Base-by-base conservation (phyloP, 1,140 invertebrate species). In the Euura saliciscinereae region DNA sequence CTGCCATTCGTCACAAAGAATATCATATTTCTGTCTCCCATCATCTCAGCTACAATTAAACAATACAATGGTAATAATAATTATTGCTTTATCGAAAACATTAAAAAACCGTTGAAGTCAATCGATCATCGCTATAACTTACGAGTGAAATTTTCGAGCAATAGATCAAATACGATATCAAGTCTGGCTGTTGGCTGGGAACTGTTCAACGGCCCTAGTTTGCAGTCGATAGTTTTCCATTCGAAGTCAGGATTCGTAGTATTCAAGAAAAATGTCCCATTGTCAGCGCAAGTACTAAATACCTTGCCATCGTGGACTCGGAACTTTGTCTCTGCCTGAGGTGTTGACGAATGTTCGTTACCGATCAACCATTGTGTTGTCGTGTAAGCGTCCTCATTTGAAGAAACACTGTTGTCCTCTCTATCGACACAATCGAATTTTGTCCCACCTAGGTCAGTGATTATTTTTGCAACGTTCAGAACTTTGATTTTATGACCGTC, bases 191-290 rank as follows among this genome's bases (percentile, higher is more conserved):
- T 76, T 4, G 83, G 77, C 43, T 74, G 59, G 6, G 73, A 76
- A 70, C 71, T 78, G 43, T 59, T 6, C n/a, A 84, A 80, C 4
- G 81, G 77, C n/a, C 78, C 82, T 10, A 83, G 13, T 28, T 70
- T 64, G 64, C 84, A 86, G 10, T 68, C 73, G 43, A 85, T 69
- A 42, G 68, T 65, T 11, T 70, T 70, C 71, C 84, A 86, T 7
- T 70, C n/a, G 5, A 83, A 65, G 59, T 70, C 42, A 5, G 68
- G 44, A 74, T 77, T 79, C 3, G 78, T 71, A 72, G 83, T 85
- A 74, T 85, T 84, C 5, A 85, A 68, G 67, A 77, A 85, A 4
- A 84, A 51, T 45, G 80, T 80, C 69, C 79, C 76, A 70, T 82
- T 81, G 11, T 79, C 74, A 6, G 78, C 71, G 2, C 77, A 65